Percentiles rank a stretch among this genome's conserved stretches.
These are phyloP conservation scores for Drosophila pseudotalamancana DNA, from an alignment of 2,888 invertebrate genomes.

Conservation along the genomic window DNA sequence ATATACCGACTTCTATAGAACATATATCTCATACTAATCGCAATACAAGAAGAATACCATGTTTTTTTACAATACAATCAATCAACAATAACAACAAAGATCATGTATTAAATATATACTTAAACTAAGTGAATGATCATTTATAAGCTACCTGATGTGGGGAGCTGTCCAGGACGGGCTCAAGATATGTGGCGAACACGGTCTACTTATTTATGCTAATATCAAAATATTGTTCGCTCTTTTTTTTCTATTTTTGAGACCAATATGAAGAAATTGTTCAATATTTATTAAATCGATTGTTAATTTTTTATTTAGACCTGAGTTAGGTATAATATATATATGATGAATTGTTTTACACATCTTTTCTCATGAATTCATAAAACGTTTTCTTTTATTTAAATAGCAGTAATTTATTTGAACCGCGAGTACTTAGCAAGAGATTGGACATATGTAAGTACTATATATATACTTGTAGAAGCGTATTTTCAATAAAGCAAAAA, in stretches of 20 bases:
- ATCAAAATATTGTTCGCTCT: constrained; percentile 55
- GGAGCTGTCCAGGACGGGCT: constrained; percentile 20
- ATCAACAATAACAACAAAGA: constrained; percentile 44
- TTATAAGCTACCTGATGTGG: constrained; percentile 36
- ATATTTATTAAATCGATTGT: constrained; percentile 53
- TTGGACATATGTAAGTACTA: constrained; percentile 60
- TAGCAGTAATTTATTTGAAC: constrained; percentile 51
- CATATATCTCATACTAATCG: constrained; percentile 55
- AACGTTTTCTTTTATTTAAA: constrained; percentile 31
- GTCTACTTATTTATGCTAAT: constrained; percentile 37
- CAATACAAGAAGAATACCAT: constrained; percentile 30
- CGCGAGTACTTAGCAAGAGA: constrained; percentile 52
- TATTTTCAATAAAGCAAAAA: constrained; percentile 79
- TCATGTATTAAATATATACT: constrained; percentile 73
- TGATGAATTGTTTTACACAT: constrained; percentile 38
- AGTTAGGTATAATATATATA: constrained; percentile 29
- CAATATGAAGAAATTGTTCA: constrained; percentile 63
- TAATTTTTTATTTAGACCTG: constrained; percentile 60
- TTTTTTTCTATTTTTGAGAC: constrained; percentile 48
- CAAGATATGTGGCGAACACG: constrained; percentile 45
- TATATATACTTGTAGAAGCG: constrained; percentile 66
- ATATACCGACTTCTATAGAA: constrained; percentile 28
- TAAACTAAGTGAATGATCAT: constrained; percentile 50
- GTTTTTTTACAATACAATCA: constrained; percentile 40
- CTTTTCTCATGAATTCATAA: constrained; percentile 45